Percentiles rank a stretch among this genome's conserved stretches.
These are phyloP conservation scores for Sebastes nivosus DNA, from an alignment of 2,797 vertebrate genomes.

Conservation along the genomic window DNA sequence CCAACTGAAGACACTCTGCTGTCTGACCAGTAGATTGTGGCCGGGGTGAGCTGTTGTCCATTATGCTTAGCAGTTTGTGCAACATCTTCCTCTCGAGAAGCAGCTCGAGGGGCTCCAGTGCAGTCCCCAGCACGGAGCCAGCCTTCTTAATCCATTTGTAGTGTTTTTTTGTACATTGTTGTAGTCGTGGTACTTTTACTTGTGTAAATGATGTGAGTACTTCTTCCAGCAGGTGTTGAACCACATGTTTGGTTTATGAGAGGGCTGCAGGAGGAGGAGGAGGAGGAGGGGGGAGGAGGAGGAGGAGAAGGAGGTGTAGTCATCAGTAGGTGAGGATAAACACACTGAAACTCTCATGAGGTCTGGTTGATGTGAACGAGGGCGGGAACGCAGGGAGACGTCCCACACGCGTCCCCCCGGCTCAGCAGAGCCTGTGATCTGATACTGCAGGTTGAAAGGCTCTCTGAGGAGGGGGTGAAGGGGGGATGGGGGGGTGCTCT, in stretches of 20 bases:
- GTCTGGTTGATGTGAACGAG: conserved; percentile 23
- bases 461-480: too few species aligned
- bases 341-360: not conserved
- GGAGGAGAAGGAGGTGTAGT: not conserved
- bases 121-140: too few species aligned
- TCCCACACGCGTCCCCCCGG: not conserved
- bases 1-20: too few species aligned
- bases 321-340: not conserved
- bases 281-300: not conserved
- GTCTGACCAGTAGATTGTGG: too few species aligned
- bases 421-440: conserved; percentile 51
- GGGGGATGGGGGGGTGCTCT: not conserved
- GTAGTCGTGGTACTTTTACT: too few species aligned
- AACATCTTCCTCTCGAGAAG: too few species aligned
- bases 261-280: too few species aligned
- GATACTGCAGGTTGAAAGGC: conserved; percentile 46
- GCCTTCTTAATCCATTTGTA: too few species aligned
- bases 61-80: too few species aligned
- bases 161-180: too few species aligned
- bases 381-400: not conserved
- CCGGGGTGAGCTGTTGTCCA: too few species aligned
- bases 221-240: not conserved
- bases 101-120: too few species aligned
- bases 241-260: not conserved
- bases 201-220: not conserved